phyloP scores from a whole-genome alignment of 2,888 invertebrate genomes.

The Tricholauxania praeusta region DNA sequence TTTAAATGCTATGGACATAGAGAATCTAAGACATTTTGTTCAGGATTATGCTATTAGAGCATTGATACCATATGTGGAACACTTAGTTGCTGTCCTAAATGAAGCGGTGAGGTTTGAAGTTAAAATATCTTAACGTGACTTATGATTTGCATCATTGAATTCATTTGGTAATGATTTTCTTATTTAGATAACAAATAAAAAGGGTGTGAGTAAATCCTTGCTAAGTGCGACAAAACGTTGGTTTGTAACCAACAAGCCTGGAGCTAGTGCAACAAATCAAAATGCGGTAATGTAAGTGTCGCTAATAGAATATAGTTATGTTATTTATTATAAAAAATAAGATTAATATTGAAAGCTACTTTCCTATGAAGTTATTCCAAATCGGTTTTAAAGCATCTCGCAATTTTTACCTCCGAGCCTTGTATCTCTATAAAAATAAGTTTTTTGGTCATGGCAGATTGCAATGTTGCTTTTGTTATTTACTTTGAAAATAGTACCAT shows the following conservation, averaged over 20 bases:
- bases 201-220: constrained; percentile 92
- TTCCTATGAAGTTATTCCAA: no score
- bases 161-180: not conserved
- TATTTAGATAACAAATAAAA: constrained; percentile 81
- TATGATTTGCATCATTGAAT: not conserved
- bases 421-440: no score
- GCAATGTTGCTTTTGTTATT: no score
- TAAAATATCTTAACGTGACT: no score
- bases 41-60: constrained; percentile 89
- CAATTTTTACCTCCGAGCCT: no score
- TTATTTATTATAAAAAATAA: no score
- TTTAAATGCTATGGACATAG: constrained; percentile 85
- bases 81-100: constrained; percentile 82
- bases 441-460: no score
- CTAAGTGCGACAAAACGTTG: constrained; percentile 95
- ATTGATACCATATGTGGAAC: constrained; percentile 91
- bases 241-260: constrained; percentile 92
- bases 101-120: constrained; percentile 77
- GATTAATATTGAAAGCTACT: no score
- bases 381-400: no score
- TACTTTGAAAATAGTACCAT: no score
- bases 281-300: constrained; percentile 85
- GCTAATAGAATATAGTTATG: no score
- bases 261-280: constrained; percentile 75
- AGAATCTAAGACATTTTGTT: constrained; percentile 85